Evolutionary conservation across 2,797 vertebrate species (phyloP).

Genomic region (Delichon dasypus): DNA sequence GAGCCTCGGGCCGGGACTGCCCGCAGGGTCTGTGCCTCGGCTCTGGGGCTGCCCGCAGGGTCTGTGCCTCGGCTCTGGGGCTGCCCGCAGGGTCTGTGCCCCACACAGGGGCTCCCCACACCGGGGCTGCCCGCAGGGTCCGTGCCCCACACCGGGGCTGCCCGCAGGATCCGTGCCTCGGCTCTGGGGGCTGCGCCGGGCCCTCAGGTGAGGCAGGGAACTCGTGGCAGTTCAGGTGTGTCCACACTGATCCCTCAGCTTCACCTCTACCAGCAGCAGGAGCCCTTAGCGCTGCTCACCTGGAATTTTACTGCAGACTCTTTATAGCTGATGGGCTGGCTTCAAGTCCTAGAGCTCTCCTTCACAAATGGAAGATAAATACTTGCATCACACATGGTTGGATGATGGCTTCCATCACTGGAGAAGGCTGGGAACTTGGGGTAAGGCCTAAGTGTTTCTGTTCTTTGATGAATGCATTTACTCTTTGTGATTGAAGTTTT

Average conservation of each 20-base stretch:
- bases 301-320: fast-evolving
- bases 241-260: fast-evolving
- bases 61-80: background rate
- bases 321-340: background rate
- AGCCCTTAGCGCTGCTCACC: background rate
- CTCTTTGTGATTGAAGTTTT: background rate
- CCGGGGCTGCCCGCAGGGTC: no score
- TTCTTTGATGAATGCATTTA: background rate
- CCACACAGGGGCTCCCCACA: no score
- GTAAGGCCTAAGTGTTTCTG: background rate
- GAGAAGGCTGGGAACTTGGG: background rate
- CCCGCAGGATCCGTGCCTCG: background rate
- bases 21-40: background rate
- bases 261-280: fast-evolving
- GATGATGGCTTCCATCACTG: fast-evolving
- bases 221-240: no score
- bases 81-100: no score
- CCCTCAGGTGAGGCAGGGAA: fast-evolving
- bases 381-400: fast-evolving
- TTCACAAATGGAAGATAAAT: fast-evolving
- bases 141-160: no score
- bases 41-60: no score
- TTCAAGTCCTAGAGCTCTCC: background rate
- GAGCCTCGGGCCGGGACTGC: no score
- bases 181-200: background rate